phyloP scores from a whole-genome alignment of 2,113 vertebrate genomes.

The Cynopterus brachyotis region DNA sequence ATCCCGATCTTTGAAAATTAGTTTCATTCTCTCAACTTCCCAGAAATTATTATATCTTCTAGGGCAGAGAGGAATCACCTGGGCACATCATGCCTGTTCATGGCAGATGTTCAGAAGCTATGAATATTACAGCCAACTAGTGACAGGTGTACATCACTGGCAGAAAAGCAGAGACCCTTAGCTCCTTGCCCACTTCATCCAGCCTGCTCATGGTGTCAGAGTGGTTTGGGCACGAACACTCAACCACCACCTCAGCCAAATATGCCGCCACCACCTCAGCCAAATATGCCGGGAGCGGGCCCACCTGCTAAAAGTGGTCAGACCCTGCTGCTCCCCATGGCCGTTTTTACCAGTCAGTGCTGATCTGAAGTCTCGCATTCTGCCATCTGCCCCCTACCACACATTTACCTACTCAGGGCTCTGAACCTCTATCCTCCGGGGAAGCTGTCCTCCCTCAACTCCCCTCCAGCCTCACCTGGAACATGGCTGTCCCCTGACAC shows the following conservation, averaged over 20 bases:
- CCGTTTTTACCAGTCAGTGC: not conserved
- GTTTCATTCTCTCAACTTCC: not conserved
- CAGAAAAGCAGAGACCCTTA: not conserved
- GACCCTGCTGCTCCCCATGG: not conserved
- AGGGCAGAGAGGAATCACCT: not conserved
- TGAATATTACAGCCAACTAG: not conserved
- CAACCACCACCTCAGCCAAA: not conserved
- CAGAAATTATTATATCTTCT: not conserved
- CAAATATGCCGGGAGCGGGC: not conserved
- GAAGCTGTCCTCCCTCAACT: not conserved
- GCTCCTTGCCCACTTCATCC: not conserved
- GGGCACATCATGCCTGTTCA: not conserved
- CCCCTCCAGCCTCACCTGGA: not conserved
- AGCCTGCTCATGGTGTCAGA: not conserved
- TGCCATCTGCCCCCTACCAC: not conserved
- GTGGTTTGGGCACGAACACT: not conserved
- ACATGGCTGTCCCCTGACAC: not conserved
- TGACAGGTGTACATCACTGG: not conserved
- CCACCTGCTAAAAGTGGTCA: not conserved
- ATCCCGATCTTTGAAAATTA: not conserved
- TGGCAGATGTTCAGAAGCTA: not conserved
- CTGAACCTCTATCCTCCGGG: not conserved
- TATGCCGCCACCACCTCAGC: not conserved
- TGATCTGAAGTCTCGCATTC: not conserved
- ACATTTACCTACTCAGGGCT: not conserved